Conservation (phyloP, 2,797 vertebrate genomes). For the Podargus strigoides region DNA sequence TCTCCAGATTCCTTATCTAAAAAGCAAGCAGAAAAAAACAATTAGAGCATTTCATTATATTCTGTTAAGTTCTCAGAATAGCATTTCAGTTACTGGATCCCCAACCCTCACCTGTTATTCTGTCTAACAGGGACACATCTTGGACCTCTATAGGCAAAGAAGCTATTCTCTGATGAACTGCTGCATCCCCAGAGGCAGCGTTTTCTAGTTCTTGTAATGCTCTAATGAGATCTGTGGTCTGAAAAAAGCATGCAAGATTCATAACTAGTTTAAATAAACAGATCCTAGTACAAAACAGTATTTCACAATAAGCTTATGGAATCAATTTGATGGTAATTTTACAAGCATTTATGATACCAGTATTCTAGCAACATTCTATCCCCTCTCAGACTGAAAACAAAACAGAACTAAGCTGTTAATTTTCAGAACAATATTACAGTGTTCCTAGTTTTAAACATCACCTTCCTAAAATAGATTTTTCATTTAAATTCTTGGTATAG, state of each 20-base stretch:
- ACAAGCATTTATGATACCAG: not conserved
- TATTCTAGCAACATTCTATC: not conserved
- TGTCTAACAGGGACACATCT: slow-evolving; percentile 91
- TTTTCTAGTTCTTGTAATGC: slow-evolving; percentile 97
- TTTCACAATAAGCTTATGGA: not conserved
- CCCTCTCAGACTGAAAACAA: not conserved
- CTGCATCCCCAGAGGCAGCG: slow-evolving; percentile 90
- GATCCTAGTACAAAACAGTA: not conserved
- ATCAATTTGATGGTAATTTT: not conserved
- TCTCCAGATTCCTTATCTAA: slow-evolving; percentile 97
- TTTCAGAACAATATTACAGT: not conserved
- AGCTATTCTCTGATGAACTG: slow-evolving; percentile 93
- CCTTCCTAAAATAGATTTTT: not conserved
- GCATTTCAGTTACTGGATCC: not conserved
- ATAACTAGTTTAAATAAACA: slow-evolving; percentile 51
- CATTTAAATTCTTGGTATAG: not conserved
- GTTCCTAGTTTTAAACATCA: not conserved
- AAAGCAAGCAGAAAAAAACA: slow-evolving; percentile 50
- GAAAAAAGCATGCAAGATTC: slow-evolving; percentile 63
- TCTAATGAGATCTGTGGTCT: slow-evolving; percentile 95
- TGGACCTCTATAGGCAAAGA: slow-evolving; percentile 94
- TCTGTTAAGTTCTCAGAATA: not conserved
- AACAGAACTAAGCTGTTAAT: not conserved
- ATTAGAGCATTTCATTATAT: not conserved
- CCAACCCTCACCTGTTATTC: slow-evolving; percentile 88